Percentiles rank a stretch among this genome's conserved stretches.
These are phyloP conservation scores for Venustaconcha ellipsiformis DNA, from an alignment of 1,140 invertebrate genomes.

Conservation along the genomic window DNA sequence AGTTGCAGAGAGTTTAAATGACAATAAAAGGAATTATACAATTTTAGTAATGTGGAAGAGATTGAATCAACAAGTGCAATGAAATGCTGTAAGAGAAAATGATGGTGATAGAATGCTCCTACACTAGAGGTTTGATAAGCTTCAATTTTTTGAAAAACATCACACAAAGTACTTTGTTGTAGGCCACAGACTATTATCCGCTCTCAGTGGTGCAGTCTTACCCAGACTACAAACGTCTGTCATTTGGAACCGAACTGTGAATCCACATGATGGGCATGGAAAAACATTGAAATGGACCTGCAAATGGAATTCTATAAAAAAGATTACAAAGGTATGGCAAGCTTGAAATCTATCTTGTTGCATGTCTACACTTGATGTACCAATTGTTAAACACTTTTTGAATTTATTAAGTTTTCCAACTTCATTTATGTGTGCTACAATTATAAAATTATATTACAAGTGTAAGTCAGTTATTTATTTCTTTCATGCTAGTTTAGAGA, in stretches of 20 bases:
- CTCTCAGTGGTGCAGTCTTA: conserved; percentile 9
- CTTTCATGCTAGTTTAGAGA: too few relatives aligned
- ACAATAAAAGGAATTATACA: conserved; percentile 2
- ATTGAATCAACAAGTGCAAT: conserved; percentile 1
- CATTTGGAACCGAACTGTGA: conserved; percentile 26
- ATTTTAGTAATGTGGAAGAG: conserved; percentile 2
- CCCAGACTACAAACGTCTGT: conserved; percentile 14
- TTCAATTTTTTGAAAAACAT: conserved; percentile 8
- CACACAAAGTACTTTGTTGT: neutral
- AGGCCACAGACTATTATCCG: conserved; percentile 11
- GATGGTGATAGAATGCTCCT: conserved; percentile 19
- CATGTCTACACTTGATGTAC: too few relatives aligned
- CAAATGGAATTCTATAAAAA: conserved; percentile 25
- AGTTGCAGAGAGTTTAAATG: neutral
- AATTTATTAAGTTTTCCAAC: too few relatives aligned
- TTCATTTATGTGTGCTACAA: too few relatives aligned
- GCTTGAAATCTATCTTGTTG: too few relatives aligned
- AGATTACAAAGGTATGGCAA: conserved; percentile 22
- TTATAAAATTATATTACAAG: too few relatives aligned
- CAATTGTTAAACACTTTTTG: too few relatives aligned
- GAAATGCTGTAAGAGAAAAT: conserved; percentile 20
- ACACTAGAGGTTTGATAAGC: conserved; percentile 20
- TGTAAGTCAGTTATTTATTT: too few relatives aligned
- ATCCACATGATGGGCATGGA: conserved; percentile 22
- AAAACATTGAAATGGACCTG: conserved; percentile 25